Evolutionary conservation across 2,888 invertebrate genomes (phyloP).

Genomic region (Aspidapion aeneum): DNA sequence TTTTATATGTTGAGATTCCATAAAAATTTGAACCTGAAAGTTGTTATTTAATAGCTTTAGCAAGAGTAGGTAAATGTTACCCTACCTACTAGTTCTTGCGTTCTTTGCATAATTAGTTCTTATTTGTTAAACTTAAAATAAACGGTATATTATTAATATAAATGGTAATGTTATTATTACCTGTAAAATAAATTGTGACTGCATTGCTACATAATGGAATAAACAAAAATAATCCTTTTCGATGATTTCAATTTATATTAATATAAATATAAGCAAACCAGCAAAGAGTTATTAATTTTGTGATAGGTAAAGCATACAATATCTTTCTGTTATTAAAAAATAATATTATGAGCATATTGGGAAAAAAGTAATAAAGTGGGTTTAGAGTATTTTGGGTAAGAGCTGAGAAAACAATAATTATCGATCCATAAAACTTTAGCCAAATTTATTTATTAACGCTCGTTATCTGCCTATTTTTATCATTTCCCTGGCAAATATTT

Average conservation of each 20-base stretch:
- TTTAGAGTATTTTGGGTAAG: not conserved
- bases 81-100: too few relatives aligned
- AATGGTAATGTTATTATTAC: too few relatives aligned
- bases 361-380: not conserved
- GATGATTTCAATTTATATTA: too few relatives aligned
- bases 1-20: constrained; percentile 41
- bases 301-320: not conserved
- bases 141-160: too few relatives aligned
- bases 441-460: too few relatives aligned
- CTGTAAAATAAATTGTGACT: constrained; percentile 32
- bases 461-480: too few relatives aligned
- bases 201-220: constrained; percentile 19
- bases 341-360: not conserved
- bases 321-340: not conserved
- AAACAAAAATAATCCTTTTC: not conserved
- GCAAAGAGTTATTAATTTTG: not conserved
- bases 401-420: not conserved
- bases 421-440: not conserved
- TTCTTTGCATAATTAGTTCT: too few relatives aligned
- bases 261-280: too few relatives aligned
- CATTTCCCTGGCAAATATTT: too few relatives aligned
- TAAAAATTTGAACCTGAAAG: constrained; percentile 39
- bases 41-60: too few relatives aligned
- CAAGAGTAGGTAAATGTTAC: too few relatives aligned
- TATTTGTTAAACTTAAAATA: too few relatives aligned